A percentile compares a stretch with the other conserved stretches of the same genome.
phyloP scores from a whole-genome alignment of 2,797 vertebrate genomes.

The Phrynocephalus forsythii region DNA sequence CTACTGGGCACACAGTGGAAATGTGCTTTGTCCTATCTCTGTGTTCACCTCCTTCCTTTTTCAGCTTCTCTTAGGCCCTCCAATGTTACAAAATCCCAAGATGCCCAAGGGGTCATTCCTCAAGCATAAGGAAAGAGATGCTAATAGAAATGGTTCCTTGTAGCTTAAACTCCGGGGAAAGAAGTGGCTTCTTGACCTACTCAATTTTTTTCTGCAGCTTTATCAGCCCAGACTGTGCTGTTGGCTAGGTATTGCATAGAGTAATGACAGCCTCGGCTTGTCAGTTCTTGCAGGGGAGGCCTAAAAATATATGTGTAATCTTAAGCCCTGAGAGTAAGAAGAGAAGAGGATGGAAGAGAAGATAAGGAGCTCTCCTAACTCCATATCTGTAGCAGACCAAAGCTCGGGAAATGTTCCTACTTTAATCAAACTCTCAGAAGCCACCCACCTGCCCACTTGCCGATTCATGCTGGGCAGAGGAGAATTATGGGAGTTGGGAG shows the following conservation, averaged over 20 bases:
- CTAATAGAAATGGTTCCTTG: constrained; percentile 5
- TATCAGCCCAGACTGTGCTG: constrained; percentile 17
- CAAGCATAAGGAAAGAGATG: constrained; percentile 1
- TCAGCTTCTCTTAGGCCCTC: neutral
- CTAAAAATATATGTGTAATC: neutral
- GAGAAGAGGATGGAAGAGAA: neutral
- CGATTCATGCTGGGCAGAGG: too few species aligned
- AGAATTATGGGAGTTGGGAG: too few species aligned
- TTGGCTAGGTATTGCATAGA: neutral
- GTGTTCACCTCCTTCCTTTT: neutral
- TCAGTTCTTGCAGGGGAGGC: constrained; percentile 20
- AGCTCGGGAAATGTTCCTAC: too few species aligned
- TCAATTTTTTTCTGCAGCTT: constrained; percentile 23
- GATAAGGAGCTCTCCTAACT: too few species aligned
- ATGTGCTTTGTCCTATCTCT: neutral
- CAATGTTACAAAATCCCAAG: neutral
- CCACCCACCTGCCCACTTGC: too few species aligned
- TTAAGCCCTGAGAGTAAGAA: neutral
- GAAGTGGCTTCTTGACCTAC: neutral
- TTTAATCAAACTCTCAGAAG: too few species aligned
- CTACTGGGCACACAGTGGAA: neutral
- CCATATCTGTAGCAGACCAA: too few species aligned
- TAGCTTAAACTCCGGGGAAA: neutral
- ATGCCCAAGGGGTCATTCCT: neutral
- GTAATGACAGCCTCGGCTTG: constrained; percentile 7